phyloP scores from a whole-genome alignment of 2,888 invertebrate species.

The Drosophila hawaiiensis region DNA sequence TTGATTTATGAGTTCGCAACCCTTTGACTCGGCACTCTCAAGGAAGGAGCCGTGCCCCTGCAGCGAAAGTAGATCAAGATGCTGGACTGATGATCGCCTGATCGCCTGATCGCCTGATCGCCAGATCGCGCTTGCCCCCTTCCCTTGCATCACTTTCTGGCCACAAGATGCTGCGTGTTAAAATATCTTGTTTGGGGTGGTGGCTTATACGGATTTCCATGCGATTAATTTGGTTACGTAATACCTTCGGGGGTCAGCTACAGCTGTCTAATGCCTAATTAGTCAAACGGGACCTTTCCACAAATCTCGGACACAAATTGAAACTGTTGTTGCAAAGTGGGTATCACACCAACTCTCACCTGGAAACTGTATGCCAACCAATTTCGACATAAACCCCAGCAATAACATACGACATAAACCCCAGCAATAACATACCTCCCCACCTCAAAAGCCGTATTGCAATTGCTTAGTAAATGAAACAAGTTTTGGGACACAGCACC shows the following conservation, averaged over 20 bases:
- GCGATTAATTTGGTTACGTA: constrained; percentile 53
- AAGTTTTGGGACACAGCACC: constrained; percentile 46
- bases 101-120: not conserved
- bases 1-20: constrained; percentile 68
- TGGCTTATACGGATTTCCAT: constrained; percentile 50
- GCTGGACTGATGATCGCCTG: constrained; percentile 4
- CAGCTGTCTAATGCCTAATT: constrained; percentile 54
- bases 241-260: constrained; percentile 6
- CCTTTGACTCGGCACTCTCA: constrained; percentile 41
- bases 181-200: constrained; percentile 44
- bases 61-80: constrained; percentile 17
- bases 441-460: not conserved
- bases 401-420: constrained; percentile 31
- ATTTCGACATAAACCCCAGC: constrained; percentile 35
- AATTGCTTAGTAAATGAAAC: constrained; percentile 45
- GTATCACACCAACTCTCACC: constrained; percentile 5
- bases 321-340: not conserved
- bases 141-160: constrained; percentile 2
- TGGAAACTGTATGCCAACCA: constrained; percentile 2
- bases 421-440: constrained; percentile 29
- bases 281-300: constrained; percentile 17
- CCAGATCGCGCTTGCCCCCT: not conserved
- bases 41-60: constrained; percentile 6
- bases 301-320: constrained; percentile 6
- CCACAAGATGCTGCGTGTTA: constrained; percentile 70